Evolutionary conservation across 2,113 vertebrate species (phyloP).

Genomic region (Grammomys dolichurus): DNA sequence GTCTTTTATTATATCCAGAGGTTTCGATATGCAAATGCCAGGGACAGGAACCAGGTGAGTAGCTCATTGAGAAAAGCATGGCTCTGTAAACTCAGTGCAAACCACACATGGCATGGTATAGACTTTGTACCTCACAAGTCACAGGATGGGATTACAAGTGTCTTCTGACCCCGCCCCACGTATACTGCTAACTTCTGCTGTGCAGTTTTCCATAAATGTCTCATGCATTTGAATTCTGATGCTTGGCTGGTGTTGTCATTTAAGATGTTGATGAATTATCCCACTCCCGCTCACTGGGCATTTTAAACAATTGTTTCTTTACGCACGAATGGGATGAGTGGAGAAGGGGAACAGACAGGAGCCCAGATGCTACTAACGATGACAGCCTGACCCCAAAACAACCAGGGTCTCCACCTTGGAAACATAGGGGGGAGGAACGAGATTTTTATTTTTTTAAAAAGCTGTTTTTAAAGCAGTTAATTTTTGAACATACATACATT

Average conservation of each 20-base stretch:
- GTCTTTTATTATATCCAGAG: slow-evolving; percentile 99
- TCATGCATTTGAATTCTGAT: background rate
- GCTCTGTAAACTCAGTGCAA: background rate
- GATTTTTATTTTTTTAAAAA: background rate
- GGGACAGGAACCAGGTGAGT: slow-evolving; percentile 97
- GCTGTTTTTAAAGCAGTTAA: background rate
- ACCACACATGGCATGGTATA: background rate
- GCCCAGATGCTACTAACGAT: slow-evolving; percentile 4
- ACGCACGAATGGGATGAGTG: background rate
- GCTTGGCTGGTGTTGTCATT: background rate
- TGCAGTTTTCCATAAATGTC: background rate
- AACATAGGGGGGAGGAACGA: background rate
- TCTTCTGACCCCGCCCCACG: background rate
- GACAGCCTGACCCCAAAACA: background rate
- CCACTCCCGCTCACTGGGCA: background rate
- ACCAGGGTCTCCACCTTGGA: background rate
- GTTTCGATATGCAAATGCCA: slow-evolving; percentile 97
- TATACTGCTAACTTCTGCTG: background rate
- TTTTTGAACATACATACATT: background rate
- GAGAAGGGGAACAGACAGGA: too few relatives aligned
- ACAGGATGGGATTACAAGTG: background rate
- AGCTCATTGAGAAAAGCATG: background rate
- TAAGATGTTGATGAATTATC: background rate
- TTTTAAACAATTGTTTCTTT: slow-evolving; percentile 7
- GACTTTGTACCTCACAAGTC: background rate